Conservation (phyloP, 2,888 invertebrate genomes). For the Leptinotarsa haldemani region DNA sequence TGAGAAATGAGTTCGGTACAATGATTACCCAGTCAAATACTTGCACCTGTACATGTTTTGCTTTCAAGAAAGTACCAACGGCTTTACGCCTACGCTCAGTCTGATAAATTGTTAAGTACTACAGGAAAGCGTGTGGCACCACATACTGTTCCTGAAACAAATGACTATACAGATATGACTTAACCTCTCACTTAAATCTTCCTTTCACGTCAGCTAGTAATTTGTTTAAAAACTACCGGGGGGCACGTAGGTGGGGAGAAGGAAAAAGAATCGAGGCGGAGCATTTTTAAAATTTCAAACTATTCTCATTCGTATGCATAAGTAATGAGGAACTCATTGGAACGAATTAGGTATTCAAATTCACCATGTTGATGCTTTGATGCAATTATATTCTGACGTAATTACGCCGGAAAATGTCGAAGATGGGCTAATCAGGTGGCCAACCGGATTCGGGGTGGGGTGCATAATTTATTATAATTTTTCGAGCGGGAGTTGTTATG, state of each 20-base stretch:
- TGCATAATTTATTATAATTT: slow-evolving; percentile 23
- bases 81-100: slow-evolving; percentile 27
- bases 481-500: neutral
- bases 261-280: slow-evolving; percentile 13
- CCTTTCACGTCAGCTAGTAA: slow-evolving; percentile 28
- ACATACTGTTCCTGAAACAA: slow-evolving; percentile 41
- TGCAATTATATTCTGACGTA: slow-evolving; percentile 22
- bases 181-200: slow-evolving; percentile 26
- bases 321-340: slow-evolving; percentile 13
- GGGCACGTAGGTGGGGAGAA: slow-evolving; percentile 63
- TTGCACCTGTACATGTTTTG: slow-evolving; percentile 29
- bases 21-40: neutral
- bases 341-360: slow-evolving; percentile 28
- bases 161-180: slow-evolving; percentile 35
- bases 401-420: slow-evolving; percentile 22
- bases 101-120: slow-evolving; percentile 29
- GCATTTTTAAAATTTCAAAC: slow-evolving; percentile 23
- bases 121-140: slow-evolving; percentile 32
- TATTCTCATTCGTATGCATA: slow-evolving; percentile 17
- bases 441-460: slow-evolving; percentile 25
- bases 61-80: slow-evolving; percentile 16
- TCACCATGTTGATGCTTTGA: slow-evolving; percentile 24
- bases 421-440: slow-evolving; percentile 20
- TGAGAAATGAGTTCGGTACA: too few relatives aligned
- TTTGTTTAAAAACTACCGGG: slow-evolving; percentile 29